These are phyloP conservation scores for Pogonus chalceus DNA, from an alignment of 1,140 invertebrate genomes.

Conservation along the genomic window DNA sequence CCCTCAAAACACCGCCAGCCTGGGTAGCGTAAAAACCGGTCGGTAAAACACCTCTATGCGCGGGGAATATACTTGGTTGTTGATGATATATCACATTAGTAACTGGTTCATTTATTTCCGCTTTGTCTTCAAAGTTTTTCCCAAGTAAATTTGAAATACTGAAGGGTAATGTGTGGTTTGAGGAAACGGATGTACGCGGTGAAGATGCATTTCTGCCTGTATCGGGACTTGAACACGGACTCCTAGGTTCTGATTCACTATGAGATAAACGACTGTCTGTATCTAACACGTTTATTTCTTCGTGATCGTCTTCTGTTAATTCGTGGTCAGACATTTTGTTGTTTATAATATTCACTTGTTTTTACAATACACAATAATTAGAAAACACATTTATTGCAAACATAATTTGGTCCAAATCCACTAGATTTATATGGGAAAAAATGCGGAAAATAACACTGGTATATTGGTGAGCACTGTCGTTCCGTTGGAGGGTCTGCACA, in stretches of 20 bases:
- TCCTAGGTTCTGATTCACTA: slow-evolving; percentile 40
- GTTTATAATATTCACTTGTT: too few species aligned
- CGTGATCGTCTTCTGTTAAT: slow-evolving; percentile 32
- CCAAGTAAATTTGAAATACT: slow-evolving; percentile 60
- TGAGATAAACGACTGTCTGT: slow-evolving; percentile 41
- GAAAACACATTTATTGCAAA: too few species aligned
- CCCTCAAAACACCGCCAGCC: slow-evolving; percentile 65
- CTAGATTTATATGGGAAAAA: too few species aligned
- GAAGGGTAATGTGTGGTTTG: slow-evolving; percentile 41
- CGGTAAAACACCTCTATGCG: slow-evolving; percentile 39
- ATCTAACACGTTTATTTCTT: slow-evolving; percentile 39
- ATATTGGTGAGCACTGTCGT: too few species aligned
- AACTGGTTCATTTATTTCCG: slow-evolving; percentile 15
- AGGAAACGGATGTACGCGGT: slow-evolving; percentile 26
- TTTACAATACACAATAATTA: too few species aligned
- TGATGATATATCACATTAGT: slow-evolving; percentile 31
- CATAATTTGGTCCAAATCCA: too few species aligned
- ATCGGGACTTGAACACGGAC: slow-evolving; percentile 36
- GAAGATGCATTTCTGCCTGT: slow-evolving; percentile 37
- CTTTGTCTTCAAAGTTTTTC: slow-evolving; percentile 50
- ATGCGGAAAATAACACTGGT: too few species aligned
- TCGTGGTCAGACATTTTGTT: slow-evolving; percentile 35
- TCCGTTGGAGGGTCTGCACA: slow-evolving; percentile 3
- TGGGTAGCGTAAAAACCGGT: slow-evolving; percentile 43
- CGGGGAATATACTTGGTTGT: slow-evolving; percentile 41